Evolutionary conservation across 2,113 vertebrate genomes (phyloP).

Genomic region (Rhea pennata): DNA sequence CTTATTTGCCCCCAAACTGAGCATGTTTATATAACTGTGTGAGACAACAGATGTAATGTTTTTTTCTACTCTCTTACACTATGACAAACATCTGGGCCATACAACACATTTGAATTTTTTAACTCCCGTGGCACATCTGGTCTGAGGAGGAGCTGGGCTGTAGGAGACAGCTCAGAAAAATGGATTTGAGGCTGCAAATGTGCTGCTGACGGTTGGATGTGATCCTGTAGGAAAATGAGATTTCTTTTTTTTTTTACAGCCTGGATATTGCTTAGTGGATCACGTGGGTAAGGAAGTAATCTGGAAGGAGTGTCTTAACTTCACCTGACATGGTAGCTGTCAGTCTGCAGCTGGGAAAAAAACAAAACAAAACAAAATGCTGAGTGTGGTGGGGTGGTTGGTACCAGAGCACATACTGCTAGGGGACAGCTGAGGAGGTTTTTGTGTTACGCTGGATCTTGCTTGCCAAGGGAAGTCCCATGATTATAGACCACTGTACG

Average conservation of each 20-base stretch:
- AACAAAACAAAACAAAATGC: background rate
- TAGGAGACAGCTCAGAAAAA: background rate
- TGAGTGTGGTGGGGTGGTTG: fast-evolving
- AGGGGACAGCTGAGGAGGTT: background rate
- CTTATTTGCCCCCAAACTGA: background rate
- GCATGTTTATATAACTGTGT: background rate
- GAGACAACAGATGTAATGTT: background rate
- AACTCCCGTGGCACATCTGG: background rate
- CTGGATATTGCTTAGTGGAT: background rate
- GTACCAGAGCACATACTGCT: background rate
- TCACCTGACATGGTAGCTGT: background rate
- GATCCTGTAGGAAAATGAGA: background rate
- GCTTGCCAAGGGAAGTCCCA: background rate
- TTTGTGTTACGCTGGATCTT: background rate
- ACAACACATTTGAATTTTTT: background rate
- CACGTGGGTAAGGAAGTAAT: background rate
- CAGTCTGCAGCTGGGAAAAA: background rate
- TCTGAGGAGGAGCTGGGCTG: background rate
- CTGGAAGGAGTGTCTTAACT: background rate
- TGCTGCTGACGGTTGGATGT: background rate
- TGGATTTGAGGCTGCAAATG: background rate
- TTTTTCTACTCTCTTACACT: background rate
- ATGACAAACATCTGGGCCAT: background rate
- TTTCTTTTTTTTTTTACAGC: background rate
- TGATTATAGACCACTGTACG: background rate